Conservation (phyloP, 2,797 vertebrate species). For the Danio choprae region DNA sequence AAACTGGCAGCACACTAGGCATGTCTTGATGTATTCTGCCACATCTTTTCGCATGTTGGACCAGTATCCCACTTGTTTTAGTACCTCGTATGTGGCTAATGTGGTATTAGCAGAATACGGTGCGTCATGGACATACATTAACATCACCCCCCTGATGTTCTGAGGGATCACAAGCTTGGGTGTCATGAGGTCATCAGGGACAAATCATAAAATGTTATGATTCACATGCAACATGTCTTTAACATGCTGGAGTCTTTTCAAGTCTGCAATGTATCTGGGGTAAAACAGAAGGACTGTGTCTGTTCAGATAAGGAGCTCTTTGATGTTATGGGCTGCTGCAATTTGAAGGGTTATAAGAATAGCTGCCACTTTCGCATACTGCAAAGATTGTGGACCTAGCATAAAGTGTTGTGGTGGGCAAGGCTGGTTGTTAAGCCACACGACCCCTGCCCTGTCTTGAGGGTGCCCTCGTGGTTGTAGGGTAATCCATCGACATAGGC, state of each 20-base stretch:
- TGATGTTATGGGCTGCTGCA: too few relatives aligned
- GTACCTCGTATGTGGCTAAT: too few relatives aligned
- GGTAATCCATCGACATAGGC: neutral
- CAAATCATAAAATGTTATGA: neutral
- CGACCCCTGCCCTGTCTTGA: neutral
- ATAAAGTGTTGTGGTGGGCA: neutral
- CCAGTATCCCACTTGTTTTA: constrained; percentile 33
- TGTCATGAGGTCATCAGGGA: neutral
- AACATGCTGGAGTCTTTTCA: neutral
- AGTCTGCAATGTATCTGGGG: rapidly evolving
- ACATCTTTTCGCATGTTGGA: constrained; percentile 28
- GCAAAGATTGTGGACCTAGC: neutral
- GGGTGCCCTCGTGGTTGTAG: neutral
- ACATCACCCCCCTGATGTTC: constrained; percentile 7
- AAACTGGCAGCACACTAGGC: too few relatives aligned
- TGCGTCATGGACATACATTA: constrained; percentile 4
- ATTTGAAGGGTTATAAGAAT: too few relatives aligned
- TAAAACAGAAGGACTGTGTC: neutral
- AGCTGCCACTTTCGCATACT: neutral
- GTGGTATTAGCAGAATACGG: neutral
- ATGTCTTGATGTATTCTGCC: too few relatives aligned
- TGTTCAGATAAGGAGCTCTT: neutral
- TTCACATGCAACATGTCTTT: neutral
- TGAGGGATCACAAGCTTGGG: neutral
- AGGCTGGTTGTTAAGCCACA: neutral